Evolutionary conservation across 2,888 invertebrate genomes (phyloP).

Genomic region (Melanchra persicariae): DNA sequence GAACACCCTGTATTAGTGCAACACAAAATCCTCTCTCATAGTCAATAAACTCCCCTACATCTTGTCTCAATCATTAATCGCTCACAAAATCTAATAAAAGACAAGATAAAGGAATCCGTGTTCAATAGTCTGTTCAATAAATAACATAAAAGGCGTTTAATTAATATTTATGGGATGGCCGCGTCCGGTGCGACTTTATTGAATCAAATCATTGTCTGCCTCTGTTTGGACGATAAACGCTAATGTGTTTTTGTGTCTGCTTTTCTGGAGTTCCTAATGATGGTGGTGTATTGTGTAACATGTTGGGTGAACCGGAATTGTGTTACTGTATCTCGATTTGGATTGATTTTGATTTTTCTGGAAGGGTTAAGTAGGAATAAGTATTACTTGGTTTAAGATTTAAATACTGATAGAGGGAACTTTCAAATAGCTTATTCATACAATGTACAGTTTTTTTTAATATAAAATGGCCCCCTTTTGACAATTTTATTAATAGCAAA

Average conservation of each 20-base stretch:
- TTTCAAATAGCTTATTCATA: too few relatives aligned
- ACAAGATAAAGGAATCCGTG: slow-evolving; percentile 61
- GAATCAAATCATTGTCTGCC: slow-evolving; percentile 70
- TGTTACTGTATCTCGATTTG: not conserved
- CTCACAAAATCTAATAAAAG: slow-evolving; percentile 64
- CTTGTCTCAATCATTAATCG: slow-evolving; percentile 59
- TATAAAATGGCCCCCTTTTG: too few relatives aligned
- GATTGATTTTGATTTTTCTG: too few relatives aligned
- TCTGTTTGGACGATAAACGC: slow-evolving; percentile 43
- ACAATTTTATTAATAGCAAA: too few relatives aligned
- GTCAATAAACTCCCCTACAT: slow-evolving; percentile 50
- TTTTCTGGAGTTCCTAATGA: slow-evolving; percentile 9
- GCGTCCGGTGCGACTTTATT: slow-evolving; percentile 72
- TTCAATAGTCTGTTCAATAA: slow-evolving; percentile 64
- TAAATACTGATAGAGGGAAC: too few relatives aligned
- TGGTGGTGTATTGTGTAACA: not conserved
- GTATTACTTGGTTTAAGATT: too few relatives aligned
- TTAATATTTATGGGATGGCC: slow-evolving; percentile 77
- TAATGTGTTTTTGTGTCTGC: slow-evolving; percentile 45
- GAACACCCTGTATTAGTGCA: too few relatives aligned
- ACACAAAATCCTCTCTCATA: slow-evolving; percentile 10
- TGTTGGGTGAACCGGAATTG: not conserved
- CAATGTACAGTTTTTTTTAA: too few relatives aligned
- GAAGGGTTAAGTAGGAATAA: not conserved
- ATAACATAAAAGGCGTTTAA: slow-evolving; percentile 75